Percentiles rank a stretch among this genome's conserved stretches.
Conservation (phyloP, 2,113 vertebrate species). For the Carassius carassius region DNA sequence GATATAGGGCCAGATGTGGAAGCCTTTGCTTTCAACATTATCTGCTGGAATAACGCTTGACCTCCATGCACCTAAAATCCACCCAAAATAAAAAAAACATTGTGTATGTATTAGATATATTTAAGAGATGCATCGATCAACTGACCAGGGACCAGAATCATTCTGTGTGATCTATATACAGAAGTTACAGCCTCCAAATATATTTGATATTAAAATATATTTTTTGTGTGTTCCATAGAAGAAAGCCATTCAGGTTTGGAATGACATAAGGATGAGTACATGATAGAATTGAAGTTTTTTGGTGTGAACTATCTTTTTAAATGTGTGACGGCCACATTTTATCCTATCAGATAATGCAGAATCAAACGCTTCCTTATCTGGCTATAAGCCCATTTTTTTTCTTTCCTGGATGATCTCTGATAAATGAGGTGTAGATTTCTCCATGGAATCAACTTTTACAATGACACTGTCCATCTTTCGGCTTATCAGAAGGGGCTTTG, state of each 20-base stretch:
- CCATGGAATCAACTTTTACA: neutral
- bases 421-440: neutral
- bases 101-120: neutral
- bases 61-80: constrained; percentile 22
- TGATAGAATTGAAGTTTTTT: too few relatives aligned
- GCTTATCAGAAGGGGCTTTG: neutral
- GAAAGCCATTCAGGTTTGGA: neutral
- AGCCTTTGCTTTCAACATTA: constrained; percentile 44
- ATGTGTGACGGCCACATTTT: neutral
- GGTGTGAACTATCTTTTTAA: neutral
- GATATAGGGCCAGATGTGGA: constrained; percentile 44
- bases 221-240: neutral
- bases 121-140: too few relatives aligned
- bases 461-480: neutral
- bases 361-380: neutral
- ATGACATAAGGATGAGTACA: too few relatives aligned
- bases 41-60: constrained; percentile 45
- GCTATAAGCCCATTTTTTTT: neutral
- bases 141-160: too few relatives aligned
- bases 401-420: neutral
- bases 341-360: neutral
- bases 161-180: too few relatives aligned
- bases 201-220: neutral
- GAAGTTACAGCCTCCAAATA: too few relatives aligned
- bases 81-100: neutral